These are phyloP conservation scores for Andrena haemorrhoa DNA, from an alignment of 2,888 invertebrate genomes.

Conservation along the genomic window DNA sequence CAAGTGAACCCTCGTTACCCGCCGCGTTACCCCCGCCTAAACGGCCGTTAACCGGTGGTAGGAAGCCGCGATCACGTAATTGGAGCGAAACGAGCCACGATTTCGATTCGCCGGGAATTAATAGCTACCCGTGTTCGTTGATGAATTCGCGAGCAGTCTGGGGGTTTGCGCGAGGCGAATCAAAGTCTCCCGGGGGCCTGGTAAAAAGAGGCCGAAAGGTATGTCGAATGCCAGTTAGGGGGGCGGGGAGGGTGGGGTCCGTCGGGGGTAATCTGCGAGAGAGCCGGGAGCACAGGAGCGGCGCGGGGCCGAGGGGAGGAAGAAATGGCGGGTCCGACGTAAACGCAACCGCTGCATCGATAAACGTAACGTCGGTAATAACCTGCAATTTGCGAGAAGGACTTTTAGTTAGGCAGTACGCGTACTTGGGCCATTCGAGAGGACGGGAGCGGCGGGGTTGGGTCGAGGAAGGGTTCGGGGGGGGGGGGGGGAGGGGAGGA, in stretches of 20 bases:
- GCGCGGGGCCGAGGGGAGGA: constrained; percentile 20
- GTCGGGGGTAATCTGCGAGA: constrained; percentile 51
- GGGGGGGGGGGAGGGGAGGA: not conserved
- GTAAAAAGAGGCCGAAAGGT: constrained; percentile 45
- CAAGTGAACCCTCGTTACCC: not conserved
- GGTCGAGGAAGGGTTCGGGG: not conserved
- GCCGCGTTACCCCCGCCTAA: not conserved
- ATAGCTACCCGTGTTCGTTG: constrained; percentile 52
- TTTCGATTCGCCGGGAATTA: constrained; percentile 42
- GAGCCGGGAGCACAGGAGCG: not conserved
- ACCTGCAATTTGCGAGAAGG: constrained; percentile 83
- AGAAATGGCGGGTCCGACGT: constrained; percentile 65
- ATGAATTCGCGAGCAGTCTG: constrained; percentile 38
- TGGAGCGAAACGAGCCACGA: constrained; percentile 31
- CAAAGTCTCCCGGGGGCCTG: constrained; percentile 8
- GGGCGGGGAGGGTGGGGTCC: not conserved
- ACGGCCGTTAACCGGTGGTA: not conserved
- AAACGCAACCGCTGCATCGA: constrained; percentile 79
- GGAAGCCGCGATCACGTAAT: constrained; percentile 32
- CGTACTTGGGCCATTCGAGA: constrained; percentile 63
- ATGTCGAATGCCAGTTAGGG: constrained; percentile 28
- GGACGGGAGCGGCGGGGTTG: constrained; percentile 42
- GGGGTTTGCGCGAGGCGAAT: constrained; percentile 41
- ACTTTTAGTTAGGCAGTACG: constrained; percentile 82
- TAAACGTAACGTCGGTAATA: constrained; percentile 82